Conservation (phyloP, 2,888 invertebrate species). For the Scaeva pyrastri region DNA sequence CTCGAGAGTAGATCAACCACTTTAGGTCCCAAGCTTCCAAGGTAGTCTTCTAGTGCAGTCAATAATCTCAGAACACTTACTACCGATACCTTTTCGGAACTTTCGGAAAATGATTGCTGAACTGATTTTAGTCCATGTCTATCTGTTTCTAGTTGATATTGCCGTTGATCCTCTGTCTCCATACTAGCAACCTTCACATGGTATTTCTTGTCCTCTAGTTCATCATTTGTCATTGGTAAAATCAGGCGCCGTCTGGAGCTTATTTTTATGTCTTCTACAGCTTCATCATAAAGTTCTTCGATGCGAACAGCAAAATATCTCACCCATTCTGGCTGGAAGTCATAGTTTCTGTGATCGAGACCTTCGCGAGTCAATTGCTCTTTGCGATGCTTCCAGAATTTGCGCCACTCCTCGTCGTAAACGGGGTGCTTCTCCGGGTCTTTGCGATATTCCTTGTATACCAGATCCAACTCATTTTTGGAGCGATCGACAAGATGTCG, state of each 20-base stretch:
- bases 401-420: conserved; percentile 94
- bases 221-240: conserved; percentile 83
- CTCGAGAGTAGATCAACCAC: conserved; percentile 87
- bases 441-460: conserved; percentile 85
- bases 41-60: conserved; percentile 91
- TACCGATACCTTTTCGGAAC: conserved; percentile 84
- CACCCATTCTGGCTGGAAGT: conserved; percentile 95
- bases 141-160: neutral
- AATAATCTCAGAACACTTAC: conserved; percentile 89
- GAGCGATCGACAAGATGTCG: conserved; percentile 81
- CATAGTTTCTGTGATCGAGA: conserved; percentile 89
- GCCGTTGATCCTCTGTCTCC: neutral
- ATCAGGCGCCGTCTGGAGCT: conserved; percentile 79
- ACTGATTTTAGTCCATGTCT: neutral
- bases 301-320: conserved; percentile 91
- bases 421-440: conserved; percentile 94
- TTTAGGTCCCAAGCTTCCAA: conserved; percentile 92
- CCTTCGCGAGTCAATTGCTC: conserved; percentile 86
- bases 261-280: conserved; percentile 85
- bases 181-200: conserved; percentile 86
- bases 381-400: conserved; percentile 93
- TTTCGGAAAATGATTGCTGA: neutral
- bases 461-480: conserved; percentile 83
- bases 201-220: conserved; percentile 86
- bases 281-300: conserved; percentile 90